phyloP scores from a whole-genome alignment of 2,888 invertebrate genomes.

The Callinectes sapidus region DNA sequence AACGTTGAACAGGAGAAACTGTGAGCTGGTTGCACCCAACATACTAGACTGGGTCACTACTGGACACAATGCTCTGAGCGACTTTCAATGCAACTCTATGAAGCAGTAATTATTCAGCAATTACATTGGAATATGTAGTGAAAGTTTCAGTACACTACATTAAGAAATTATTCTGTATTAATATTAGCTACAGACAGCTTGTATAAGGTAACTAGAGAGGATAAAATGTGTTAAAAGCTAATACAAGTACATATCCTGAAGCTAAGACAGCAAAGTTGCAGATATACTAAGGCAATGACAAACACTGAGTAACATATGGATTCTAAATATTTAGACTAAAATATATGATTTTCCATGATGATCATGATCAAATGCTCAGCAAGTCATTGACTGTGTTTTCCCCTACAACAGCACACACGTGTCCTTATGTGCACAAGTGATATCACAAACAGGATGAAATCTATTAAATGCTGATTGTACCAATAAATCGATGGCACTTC shows the following conservation, averaged over 20 bases:
- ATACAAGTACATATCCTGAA: slow-evolving; percentile 49
- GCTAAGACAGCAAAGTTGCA: slow-evolving; percentile 50
- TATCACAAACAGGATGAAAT: slow-evolving; percentile 33
- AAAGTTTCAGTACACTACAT: slow-evolving; percentile 42
- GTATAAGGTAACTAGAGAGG: slow-evolving; percentile 26
- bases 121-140: slow-evolving; percentile 46
- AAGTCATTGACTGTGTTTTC: slow-evolving; percentile 27
- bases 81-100: slow-evolving; percentile 47
- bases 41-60: slow-evolving; percentile 46
- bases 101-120: slow-evolving; percentile 51
- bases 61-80: slow-evolving; percentile 48
- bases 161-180: slow-evolving; percentile 36
- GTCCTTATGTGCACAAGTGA: slow-evolving; percentile 3
- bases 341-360: slow-evolving; percentile 37
- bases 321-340: slow-evolving; percentile 40
- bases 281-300: slow-evolving; percentile 51
- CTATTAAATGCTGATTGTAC: slow-evolving; percentile 28
- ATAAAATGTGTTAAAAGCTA: slow-evolving; percentile 34
- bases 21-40: slow-evolving; percentile 49
- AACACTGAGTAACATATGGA: slow-evolving; percentile 49
- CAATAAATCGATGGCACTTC: slow-evolving; percentile 12
- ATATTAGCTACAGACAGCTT: slow-evolving; percentile 47
- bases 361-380: slow-evolving; percentile 16
- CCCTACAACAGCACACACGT: background rate
- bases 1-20: slow-evolving; percentile 50